Evolutionary conservation across 53 echinoderm and acorn worm genomes (phyloP), one percentile per base, ranked within the genome.

Genomic region (Astropecten irregularis): DNA sequence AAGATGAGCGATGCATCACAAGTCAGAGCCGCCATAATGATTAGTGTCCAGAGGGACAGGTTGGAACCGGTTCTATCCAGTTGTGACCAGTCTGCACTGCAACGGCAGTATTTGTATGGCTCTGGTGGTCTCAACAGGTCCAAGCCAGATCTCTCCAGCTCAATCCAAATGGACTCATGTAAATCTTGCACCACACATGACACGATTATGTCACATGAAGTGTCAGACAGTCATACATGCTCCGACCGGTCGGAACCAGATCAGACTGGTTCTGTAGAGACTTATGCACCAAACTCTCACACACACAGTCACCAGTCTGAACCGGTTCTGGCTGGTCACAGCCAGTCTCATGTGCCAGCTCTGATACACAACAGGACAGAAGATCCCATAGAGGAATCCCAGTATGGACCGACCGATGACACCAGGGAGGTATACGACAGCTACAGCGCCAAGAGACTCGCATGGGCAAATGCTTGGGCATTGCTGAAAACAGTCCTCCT

Each of bases 391-490:
- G n/a, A n/a, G n/a, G n/a, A n/a, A n/a, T n/a, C n/a, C n/a, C 42
- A 42, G 42, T 11, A 42, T 11, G 42, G 42, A 42, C 11, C 6
- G 42, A 57, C 58, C 8, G 27, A 26, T 6, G 27, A 26, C 5
- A 7, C 58, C 14, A 21, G 38, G 54, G 20, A 33, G 15, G 87
- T 93, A 36, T 82, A 83, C 49, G 96, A 96, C 71, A 87, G 87
- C 38, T 68, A 84, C 26, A 38, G 49, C 28, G 74, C 89, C 52
- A 96, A 95, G 82, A 58, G 8, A 42, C 87, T 70, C 53, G 93
- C 91, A 0, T 96, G 96, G 96, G 38, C 84, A 49, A 68, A 68
- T 72, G 93, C 91, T 9, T 93, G 96, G 96, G 67, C 72, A 16
- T 69, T 96, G 30, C 37, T 93, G 22, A 87, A 82, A 39, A 68